Base-by-base conservation (phyloP, 30 jellyfish, hydroid and myxozoan genomes). In the Turritopsis dohrnii region DNA sequence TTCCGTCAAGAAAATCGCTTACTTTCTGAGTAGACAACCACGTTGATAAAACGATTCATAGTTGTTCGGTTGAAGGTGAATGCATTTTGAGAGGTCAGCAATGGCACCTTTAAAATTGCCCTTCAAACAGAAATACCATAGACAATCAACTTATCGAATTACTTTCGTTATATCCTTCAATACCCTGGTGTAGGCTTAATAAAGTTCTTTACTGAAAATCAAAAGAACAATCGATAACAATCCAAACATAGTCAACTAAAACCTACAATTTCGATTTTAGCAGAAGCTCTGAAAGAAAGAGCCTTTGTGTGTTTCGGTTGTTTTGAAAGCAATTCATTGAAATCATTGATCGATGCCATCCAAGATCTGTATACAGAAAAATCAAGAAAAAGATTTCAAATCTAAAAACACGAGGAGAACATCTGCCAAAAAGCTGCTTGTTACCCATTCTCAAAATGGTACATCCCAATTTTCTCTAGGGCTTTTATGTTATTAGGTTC, bases 11-110 rank as follows among this genome's bases (percentile, higher is more conserved):
- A 79, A 81, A n/a, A 26, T 19, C 52, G 66, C 91, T 66, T 84
- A 92, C 97, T 80, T 92, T 84, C 96, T 89, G 19, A 92, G 89
- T 60, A 88, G 89, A 73, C 96, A 92, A 73, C 96, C 97, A 52
- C 97, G 90, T 41, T 60, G 71, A 80, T 84, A 92, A 76, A 82
- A 92, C 21, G 95, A 90, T 65, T 31, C n/a, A 53, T 82, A 41
- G 86, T 83, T 88, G 82, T 84, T 84, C 1, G 97, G 97, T 71
- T 88, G 74, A 23, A 87, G 83, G 53, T 88, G 94, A 28, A 92
- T 87, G 28, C 93, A 88, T 31, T 73, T 79, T 69, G 97, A 84
- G 5, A 92, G 75, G 81, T 92, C 96, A 53, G 76, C 60, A 81
- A 92, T 22, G 28, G 97, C 97, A 5, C 54, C 79, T 52, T 87